Percentiles rank a stretch among this genome's conserved stretches.
Conservation (phyloP, 2,797 vertebrate genomes). For the Oceanodroma leucorhoa region DNA sequence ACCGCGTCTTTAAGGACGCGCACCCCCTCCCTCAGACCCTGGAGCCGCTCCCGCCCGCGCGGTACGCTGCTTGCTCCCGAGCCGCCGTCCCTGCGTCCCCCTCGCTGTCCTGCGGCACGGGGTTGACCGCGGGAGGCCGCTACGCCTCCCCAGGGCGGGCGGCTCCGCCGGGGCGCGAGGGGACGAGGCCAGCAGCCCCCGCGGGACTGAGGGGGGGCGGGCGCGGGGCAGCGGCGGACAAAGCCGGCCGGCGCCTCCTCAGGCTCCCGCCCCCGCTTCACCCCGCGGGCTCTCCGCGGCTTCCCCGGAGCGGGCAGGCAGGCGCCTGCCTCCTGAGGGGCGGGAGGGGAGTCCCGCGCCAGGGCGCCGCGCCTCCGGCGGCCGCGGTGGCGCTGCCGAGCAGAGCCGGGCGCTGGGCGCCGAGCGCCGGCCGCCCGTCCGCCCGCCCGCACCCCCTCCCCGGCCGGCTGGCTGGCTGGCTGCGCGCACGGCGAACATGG, state of each 20-base stretch:
- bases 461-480: constrained; percentile 56
- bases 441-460: neutral
- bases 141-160: neutral
- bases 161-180: neutral
- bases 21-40: accelerated
- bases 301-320: neutral
- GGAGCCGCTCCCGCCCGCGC: too few relatives aligned
- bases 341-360: neutral
- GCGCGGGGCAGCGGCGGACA: neutral
- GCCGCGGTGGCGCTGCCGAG: constrained; percentile 52
- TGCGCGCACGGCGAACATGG: constrained; percentile 84
- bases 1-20: accelerated
- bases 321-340: neutral
- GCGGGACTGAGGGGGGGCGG: neutral
- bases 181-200: neutral
- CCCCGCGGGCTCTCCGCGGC: neutral
- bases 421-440: neutral
- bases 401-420: neutral
- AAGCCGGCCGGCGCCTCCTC: neutral
- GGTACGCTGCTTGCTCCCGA: neutral
- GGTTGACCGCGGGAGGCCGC: neutral
- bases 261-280: neutral
- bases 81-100: too few relatives aligned
- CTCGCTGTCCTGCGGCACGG: too few relatives aligned
- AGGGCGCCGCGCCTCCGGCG: neutral